Percentiles rank a stretch among this genome's conserved stretches.
Conservation (phyloP, 1,140 invertebrate species). For the Drosophila littoralis region DNA sequence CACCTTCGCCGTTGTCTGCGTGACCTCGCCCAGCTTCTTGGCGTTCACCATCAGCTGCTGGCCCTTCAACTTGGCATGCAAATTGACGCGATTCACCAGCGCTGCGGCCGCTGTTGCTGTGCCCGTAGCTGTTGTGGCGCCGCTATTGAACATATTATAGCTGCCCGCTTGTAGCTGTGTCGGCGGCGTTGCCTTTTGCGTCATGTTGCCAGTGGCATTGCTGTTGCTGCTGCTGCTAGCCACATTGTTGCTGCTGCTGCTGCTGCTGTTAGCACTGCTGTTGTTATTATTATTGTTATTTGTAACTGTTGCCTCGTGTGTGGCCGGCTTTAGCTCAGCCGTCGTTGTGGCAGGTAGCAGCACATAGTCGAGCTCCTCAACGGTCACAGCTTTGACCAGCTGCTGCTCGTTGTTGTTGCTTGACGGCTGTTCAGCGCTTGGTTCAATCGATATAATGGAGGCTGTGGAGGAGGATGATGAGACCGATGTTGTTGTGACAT, state of each 20-base stretch:
- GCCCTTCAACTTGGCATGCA: slow-evolving; percentile 63
- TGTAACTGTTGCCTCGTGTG: slow-evolving; percentile 31
- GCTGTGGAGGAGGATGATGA: slow-evolving; percentile 68
- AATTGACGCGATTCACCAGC: slow-evolving; percentile 61
- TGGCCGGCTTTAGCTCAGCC: slow-evolving; percentile 40
- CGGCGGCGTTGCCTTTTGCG: slow-evolving; percentile 32
- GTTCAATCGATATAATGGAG: slow-evolving; percentile 67
- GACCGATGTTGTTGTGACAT: slow-evolving; percentile 44
- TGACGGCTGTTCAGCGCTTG: slow-evolving; percentile 26
- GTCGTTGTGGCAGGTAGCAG: slow-evolving; percentile 49
- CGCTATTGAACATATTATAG: slow-evolving; percentile 60
- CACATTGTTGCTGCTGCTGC: slow-evolving; percentile 23
- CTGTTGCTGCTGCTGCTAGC: slow-evolving; percentile 37
- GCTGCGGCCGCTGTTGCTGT: slow-evolving; percentile 35
- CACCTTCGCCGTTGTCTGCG: slow-evolving; percentile 84
- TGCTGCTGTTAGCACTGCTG: slow-evolving; percentile 16
- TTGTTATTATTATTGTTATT: slow-evolving; percentile 37
- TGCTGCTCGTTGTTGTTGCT: slow-evolving; percentile 33
- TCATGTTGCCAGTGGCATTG: slow-evolving; percentile 18
- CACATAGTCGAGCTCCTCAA: slow-evolving; percentile 60
- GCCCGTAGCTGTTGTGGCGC: slow-evolving; percentile 18
- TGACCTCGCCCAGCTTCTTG: slow-evolving; percentile 74
- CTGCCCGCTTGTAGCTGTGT: slow-evolving; percentile 21
- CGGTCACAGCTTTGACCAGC: slow-evolving; percentile 27
- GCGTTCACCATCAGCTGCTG: slow-evolving; percentile 71